Conservation (phyloP, 2,113 vertebrate species). For the Tragulus kanchil region DNA sequence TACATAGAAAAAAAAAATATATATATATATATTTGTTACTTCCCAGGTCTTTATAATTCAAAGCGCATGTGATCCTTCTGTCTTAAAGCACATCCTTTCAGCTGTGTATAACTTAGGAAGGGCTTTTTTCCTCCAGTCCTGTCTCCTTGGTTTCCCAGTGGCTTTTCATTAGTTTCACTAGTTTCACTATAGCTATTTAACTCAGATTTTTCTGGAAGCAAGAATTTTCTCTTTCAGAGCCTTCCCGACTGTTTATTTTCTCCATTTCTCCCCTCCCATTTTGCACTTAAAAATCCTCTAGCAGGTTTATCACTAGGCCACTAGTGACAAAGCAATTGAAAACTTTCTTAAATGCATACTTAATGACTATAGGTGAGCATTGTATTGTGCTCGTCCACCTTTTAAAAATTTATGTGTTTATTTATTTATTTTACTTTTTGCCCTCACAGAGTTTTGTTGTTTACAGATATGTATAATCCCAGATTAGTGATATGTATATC, state of each 20-base stretch:
- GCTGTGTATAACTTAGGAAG: constrained; percentile 7
- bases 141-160: not conserved
- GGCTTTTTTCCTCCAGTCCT: not conserved
- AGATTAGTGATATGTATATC: too few species aligned
- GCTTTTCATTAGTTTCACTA: not conserved
- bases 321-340: constrained; percentile 30
- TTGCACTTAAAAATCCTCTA: constrained; percentile 53
- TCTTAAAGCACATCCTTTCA: not conserved
- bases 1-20: not conserved
- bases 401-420: too few species aligned
- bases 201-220: not conserved
- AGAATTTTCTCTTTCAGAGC: not conserved
- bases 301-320: constrained; percentile 21
- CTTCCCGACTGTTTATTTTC: not conserved
- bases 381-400: not conserved
- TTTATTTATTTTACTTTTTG: too few species aligned
- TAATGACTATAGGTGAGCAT: not conserved
- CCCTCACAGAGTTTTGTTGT: too few species aligned
- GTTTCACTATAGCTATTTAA: not conserved
- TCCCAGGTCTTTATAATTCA: constrained; percentile 8
- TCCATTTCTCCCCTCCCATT: not conserved
- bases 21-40: not conserved
- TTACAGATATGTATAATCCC: too few species aligned
- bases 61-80: not conserved
- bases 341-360: constrained; percentile 18